These are phyloP conservation scores for Prionailurus viverrinus DNA, from an alignment of 2,113 vertebrate species.

Conservation along the genomic window DNA sequence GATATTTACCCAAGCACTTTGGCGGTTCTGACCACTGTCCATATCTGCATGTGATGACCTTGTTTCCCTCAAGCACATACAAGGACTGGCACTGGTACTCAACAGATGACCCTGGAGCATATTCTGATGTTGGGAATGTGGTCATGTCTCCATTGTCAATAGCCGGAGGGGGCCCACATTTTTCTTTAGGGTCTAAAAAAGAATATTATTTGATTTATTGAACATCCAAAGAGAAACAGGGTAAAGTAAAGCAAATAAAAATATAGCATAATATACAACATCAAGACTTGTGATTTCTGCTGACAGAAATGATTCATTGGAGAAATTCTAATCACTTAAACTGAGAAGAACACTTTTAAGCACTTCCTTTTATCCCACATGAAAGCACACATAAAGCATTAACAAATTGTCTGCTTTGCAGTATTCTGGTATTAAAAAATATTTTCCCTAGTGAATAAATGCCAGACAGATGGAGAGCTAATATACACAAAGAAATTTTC, in stretches of 20 bases:
- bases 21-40: constrained; percentile 80
- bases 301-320: not conserved
- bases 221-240: not conserved
- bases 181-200: not conserved
- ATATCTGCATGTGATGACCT: constrained; percentile 66
- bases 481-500: not conserved
- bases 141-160: constrained; percentile 22
- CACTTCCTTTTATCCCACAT: not conserved
- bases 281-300: not conserved
- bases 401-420: not conserved
- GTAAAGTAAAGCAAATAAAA: not conserved
- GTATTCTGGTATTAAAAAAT: not conserved
- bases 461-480: not conserved
- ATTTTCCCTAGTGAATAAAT: not conserved
- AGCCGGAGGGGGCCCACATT: not conserved
- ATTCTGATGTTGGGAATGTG: not conserved
- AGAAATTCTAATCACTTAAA: not conserved
- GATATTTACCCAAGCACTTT: constrained; percentile 55
- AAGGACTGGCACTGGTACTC: not conserved
- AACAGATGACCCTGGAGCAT: not conserved
- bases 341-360: not conserved
- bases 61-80: not conserved
- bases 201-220: not conserved
- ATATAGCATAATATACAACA: not conserved
- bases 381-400: not conserved